Conservation (phyloP, 2,888 invertebrate genomes). For the Athrips mouffetella region DNA sequence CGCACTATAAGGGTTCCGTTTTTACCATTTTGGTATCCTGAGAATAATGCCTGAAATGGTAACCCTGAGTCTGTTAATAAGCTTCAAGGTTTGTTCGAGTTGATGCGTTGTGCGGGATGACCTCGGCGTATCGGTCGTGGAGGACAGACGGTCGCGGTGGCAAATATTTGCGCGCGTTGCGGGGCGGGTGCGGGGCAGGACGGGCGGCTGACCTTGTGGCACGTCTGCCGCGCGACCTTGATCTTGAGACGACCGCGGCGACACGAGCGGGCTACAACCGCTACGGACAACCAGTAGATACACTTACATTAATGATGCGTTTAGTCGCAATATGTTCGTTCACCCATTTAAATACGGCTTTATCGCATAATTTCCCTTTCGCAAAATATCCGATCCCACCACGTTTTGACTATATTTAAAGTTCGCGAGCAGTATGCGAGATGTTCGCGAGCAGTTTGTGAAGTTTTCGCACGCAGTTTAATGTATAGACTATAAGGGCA, state of each 20-base stretch:
- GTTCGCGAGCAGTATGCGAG: too few relatives aligned
- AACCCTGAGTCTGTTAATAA: too few relatives aligned
- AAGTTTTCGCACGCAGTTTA: too few relatives aligned
- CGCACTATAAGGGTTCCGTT: too few relatives aligned
- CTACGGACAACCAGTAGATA: constrained; percentile 12
- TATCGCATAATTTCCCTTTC: too few relatives aligned
- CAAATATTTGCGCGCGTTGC: constrained; percentile 72
- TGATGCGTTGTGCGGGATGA: constrained; percentile 33
- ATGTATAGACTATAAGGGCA: too few relatives aligned
- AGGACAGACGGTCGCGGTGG: constrained; percentile 72
- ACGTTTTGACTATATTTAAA: too few relatives aligned
- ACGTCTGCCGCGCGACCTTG: constrained; percentile 73
- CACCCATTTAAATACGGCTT: neutral
- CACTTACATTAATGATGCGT: constrained; percentile 1
- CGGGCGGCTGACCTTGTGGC: constrained; percentile 62
- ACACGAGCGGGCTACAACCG: constrained; percentile 23
- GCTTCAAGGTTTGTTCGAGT: constrained; percentile 60
- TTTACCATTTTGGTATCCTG: too few relatives aligned
- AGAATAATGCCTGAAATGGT: too few relatives aligned
- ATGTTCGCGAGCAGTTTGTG: too few relatives aligned
- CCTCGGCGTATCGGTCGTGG: constrained; percentile 78
- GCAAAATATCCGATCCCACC: too few relatives aligned
- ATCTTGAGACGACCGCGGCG: constrained; percentile 76
- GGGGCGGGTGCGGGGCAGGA: constrained; percentile 26
- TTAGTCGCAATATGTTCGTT: neutral